Conservation (phyloP, 1,140 invertebrate species). For the Papilio polytes region DNA sequence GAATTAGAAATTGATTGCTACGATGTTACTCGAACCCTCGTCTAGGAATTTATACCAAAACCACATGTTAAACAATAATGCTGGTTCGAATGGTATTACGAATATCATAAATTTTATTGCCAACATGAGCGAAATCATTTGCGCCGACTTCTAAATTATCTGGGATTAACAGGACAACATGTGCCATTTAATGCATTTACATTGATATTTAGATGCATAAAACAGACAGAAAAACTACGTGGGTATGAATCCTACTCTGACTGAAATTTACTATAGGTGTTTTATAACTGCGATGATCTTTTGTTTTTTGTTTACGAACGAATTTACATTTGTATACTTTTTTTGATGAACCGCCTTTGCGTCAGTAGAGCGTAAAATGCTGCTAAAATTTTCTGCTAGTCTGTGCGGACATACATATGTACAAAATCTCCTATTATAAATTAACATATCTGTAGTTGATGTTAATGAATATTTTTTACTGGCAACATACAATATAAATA, state of each 20-base stretch:
- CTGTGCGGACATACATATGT: too few species aligned
- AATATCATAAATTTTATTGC: slow-evolving; percentile 30
- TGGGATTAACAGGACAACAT: slow-evolving; percentile 4
- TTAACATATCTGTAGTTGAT: too few species aligned
- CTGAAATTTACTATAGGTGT: background rate
- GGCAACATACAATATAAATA: background rate
- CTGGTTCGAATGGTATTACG: background rate
- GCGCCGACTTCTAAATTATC: slow-evolving; percentile 2
- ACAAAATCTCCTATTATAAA: too few species aligned
- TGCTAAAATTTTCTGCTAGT: too few species aligned
- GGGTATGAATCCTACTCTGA: too few species aligned
- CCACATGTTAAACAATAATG: slow-evolving; percentile 9
- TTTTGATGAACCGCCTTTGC: too few species aligned
- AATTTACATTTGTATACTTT: too few species aligned
- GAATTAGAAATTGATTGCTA: background rate
- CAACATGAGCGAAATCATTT: background rate
- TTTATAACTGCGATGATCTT: background rate
- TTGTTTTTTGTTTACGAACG: background rate
- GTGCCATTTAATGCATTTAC: background rate
- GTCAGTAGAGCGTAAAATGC: too few species aligned
- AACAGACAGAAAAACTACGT: background rate
- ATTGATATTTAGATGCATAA: background rate
- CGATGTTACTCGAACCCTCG: background rate
- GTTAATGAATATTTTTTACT: too few species aligned
- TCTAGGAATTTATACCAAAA: background rate